Base-by-base conservation (phyloP, 2,888 invertebrate species). In the Girardia tigrina region DNA sequence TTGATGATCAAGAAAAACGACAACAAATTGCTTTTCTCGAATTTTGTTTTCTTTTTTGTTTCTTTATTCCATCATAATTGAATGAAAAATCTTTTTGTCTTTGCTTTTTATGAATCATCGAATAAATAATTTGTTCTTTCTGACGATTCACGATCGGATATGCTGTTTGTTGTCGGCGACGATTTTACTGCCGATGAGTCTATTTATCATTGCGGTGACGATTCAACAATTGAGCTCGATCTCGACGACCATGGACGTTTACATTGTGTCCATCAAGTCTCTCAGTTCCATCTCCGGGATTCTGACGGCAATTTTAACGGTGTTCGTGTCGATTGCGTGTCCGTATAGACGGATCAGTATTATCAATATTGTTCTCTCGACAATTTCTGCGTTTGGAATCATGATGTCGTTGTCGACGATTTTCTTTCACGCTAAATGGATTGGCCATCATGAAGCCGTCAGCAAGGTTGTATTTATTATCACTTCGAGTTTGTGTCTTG, bases 361-460 rank as follows among this genome's bases (percentile, higher is more conserved):
- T 29, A 42, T 36, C 42, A 72, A 29, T 26, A 72, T 72, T 29
- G 29, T 72, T 28, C 26, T 72, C 42, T 29, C 36, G n/a, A 72
- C 36, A 27, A 29, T 72, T 28, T 29, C 73, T 6, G 73, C 73
- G 12, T 72, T 72, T n/a, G 73, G 73, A 36, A 42, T 42, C 29
- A 29, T 72, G 29, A 42, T 72, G 29, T 72, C 73, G 23, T 29
- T 72, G 26, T 29, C 73, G 8, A 72, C 73, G 14, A 72, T 72
- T 20, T 72, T 72, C 23, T 72, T 72, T 36, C 29, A 72, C 29
- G 26, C 36, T 2, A 72, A 72, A n/a, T 72, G 73, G 73, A 36
- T 20, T 42, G 73, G 73, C 14, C 73, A 72, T 29, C 73, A 42
- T n/a, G 73, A 72, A 72, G 73, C 73, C 14, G 29, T 72, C 1